These are phyloP conservation scores for Ernsta delagoae DNA, from an alignment of 2,888 invertebrate species.

Conservation along the genomic window DNA sequence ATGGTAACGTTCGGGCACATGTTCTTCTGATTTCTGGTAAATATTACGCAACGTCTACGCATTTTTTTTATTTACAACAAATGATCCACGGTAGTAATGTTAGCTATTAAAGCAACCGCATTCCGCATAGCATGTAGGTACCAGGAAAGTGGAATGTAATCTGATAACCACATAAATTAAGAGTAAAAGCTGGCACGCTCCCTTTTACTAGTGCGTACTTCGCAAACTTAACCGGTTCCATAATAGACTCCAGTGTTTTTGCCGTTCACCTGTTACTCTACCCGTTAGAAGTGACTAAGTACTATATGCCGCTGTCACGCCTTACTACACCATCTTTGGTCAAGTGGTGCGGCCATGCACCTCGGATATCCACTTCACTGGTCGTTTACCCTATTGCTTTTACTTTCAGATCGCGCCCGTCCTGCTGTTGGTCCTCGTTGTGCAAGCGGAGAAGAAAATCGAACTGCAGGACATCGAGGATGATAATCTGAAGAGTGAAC, in stretches of 20 bases:
- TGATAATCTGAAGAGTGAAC: conserved; percentile 87
- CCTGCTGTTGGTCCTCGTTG: conserved; percentile 63
- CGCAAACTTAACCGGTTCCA: conserved; percentile 68
- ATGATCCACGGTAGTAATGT: too few relatives aligned
- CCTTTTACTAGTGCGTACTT: conserved; percentile 60
- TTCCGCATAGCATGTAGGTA: conserved; percentile 46
- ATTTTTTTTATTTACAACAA: too few relatives aligned
- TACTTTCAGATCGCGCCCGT: conserved; percentile 73
- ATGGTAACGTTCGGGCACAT: too few relatives aligned
- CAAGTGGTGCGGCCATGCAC: conserved; percentile 49
- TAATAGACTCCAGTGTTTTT: conserved; percentile 76
- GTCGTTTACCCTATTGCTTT: conserved; percentile 39
- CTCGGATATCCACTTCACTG: conserved; percentile 51
- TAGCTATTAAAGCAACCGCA: conserved; percentile 47
- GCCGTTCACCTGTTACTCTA: conserved; percentile 71
- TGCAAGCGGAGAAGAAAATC: conserved; percentile 85
- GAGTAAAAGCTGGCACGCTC: conserved; percentile 77
- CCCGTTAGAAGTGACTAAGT: conserved; percentile 46
- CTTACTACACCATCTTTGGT: conserved; percentile 58
- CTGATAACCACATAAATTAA: conserved; percentile 70
- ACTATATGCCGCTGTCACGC: conserved; percentile 51
- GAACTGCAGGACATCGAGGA: conserved; percentile 90
- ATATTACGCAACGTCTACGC: too few relatives aligned
- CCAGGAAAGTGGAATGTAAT: conserved; percentile 48
- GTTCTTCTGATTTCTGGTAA: too few relatives aligned